Conservation (phyloP, 2,797 vertebrate genomes). For the Catamblyrhynchus diadema region DNA sequence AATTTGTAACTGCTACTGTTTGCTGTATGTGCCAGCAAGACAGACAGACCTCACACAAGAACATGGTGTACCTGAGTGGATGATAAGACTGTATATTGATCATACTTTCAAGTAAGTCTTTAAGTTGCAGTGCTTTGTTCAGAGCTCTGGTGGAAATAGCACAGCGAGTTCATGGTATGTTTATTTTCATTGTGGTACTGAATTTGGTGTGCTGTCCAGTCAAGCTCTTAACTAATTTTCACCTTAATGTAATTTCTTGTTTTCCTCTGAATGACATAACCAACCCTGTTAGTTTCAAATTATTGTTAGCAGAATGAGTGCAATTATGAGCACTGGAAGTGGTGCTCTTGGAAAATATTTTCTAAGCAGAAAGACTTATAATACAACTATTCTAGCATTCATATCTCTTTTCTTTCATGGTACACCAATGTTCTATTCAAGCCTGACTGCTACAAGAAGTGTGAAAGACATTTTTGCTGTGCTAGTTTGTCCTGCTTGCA, state of each 20-base stretch:
- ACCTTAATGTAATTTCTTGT: neutral
- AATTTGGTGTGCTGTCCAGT: neutral
- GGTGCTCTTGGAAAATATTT: neutral
- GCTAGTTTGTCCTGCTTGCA: neutral
- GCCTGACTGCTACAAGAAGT: neutral
- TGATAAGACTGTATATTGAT: neutral
- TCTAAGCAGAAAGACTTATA: neutral
- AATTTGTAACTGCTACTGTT: neutral
- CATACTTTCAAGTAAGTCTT: neutral
- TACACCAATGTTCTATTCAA: neutral
- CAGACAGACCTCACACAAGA: neutral
- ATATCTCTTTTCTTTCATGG: neutral
- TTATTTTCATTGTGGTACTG: neutral
- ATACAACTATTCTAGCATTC: neutral
- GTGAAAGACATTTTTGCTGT: neutral
- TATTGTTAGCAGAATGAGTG: neutral
- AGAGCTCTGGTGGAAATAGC: neutral
- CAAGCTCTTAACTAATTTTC: neutral
- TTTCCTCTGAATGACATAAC: neutral
- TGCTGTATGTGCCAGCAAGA: neutral
- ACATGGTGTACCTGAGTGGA: neutral
- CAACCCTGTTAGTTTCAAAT: neutral
- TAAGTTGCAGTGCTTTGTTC: neutral
- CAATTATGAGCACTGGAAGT: neutral
- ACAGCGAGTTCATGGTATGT: neutral